These are phyloP conservation scores for Eremophila alpestris DNA, from an alignment of 2,797 vertebrate species.

Conservation along the genomic window DNA sequence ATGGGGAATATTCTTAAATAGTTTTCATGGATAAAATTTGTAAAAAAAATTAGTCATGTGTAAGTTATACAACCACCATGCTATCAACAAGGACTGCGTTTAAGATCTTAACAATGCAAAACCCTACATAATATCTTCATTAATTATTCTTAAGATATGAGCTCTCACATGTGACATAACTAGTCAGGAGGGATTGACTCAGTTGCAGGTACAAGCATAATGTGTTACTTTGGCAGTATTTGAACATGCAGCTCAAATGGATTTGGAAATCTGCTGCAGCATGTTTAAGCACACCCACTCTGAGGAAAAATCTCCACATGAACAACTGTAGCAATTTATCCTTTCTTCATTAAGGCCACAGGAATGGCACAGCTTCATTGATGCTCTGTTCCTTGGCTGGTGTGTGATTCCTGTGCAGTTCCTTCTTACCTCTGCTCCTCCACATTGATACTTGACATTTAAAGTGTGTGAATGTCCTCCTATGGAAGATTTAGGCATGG, in stretches of 20 bases:
- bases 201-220: background rate
- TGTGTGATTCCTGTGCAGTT: background rate
- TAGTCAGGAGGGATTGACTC: background rate
- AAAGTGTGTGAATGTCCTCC: background rate
- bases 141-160: background rate
- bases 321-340: background rate
- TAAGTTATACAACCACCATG: background rate
- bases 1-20: background rate
- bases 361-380: background rate
- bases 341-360: background rate
- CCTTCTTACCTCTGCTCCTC: background rate
- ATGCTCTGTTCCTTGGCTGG: background rate
- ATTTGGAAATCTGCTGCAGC: background rate
- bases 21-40: background rate
- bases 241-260: background rate
- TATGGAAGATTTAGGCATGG: background rate
- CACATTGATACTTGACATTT: background rate
- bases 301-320: background rate
- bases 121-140: background rate
- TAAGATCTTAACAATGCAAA: background rate
- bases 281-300: background rate
- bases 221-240: background rate
- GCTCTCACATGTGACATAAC: background rate
- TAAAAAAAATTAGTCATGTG: fast-evolving
- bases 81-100: background rate